Percentiles rank a stretch among this genome's conserved stretches.
These are phyloP conservation scores for Capitulum mitella DNA, from an alignment of 2,888 invertebrate species.

Conservation along the genomic window DNA sequence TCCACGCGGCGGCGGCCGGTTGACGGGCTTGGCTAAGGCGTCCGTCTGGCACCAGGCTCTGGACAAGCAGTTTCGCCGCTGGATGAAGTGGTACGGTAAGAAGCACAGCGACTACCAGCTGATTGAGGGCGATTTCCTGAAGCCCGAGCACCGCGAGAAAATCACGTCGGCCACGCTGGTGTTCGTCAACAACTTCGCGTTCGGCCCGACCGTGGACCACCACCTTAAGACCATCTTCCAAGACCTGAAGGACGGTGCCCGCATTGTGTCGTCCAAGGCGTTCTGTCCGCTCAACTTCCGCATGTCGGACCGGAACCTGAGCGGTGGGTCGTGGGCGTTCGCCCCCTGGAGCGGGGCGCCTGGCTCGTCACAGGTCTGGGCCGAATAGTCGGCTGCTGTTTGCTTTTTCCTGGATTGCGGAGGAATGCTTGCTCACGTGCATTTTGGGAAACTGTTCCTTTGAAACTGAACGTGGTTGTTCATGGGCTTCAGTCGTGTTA, in stretches of 20 bases:
- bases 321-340: too few species aligned
- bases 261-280: slow-evolving; percentile 96
- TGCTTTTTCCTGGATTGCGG: too few species aligned
- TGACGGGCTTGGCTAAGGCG: too few species aligned
- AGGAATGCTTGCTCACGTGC: too few species aligned
- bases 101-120: slow-evolving; percentile 82
- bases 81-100: slow-evolving; percentile 99
- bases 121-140: slow-evolving; percentile 89
- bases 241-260: slow-evolving; percentile 87
- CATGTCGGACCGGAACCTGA: slow-evolving; percentile 93
- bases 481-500: too few species aligned
- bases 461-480: too few species aligned
- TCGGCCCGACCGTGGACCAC: slow-evolving; percentile 95
- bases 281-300: slow-evolving; percentile 98
- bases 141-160: slow-evolving; percentile 84
- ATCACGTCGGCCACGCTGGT: slow-evolving; percentile 91
- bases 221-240: slow-evolving; percentile 93
- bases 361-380: too few species aligned
- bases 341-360: too few species aligned
- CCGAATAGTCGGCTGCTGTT: too few species aligned
- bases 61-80: slow-evolving; percentile 81
- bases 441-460: too few species aligned
- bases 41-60: too few species aligned
- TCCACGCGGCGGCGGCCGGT: too few species aligned
- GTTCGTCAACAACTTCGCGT: slow-evolving; percentile 99